Base-by-base conservation (phyloP, 2,113 vertebrate species). In the Dendropsophus ebraccatus region DNA sequence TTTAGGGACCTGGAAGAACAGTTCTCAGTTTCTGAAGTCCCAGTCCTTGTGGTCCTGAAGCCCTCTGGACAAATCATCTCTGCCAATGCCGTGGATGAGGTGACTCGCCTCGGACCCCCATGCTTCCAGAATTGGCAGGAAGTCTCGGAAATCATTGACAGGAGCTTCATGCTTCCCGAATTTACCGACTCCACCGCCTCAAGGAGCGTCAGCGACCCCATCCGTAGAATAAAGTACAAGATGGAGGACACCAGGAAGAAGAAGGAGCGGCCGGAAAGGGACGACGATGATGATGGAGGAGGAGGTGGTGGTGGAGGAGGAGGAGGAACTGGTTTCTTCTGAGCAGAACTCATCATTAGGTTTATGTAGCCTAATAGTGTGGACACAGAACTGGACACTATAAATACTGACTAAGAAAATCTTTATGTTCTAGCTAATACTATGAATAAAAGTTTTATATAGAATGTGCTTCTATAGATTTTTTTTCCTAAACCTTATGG, bases 51-150 rank as follows among this genome's bases (percentile, higher is more conserved):
- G 90, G 96, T 97, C n/a, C 92, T 98, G 86, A 95, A 94, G 54
- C 96, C 96, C 0, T 92, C 92, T n/a, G 95, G 96, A 62, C 96
- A 96, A 0, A 90, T 97, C 28, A 94, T 99, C 60, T 90, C 84
- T 0, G 81, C 45, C 0, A 94, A 97, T 0, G 97, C 96, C 0
- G 94, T 95, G 72, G 90, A 91, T 0, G 96, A 97, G 90, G 97
- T 98, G 86, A 87, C 56, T 50, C 60, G 84, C 6, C n/a, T 92
- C 3, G 97, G 96, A 0, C 87, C 93, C 0, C 87, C 92, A 74
- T 98, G 97, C 90, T 98, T 94, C 91, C 88, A 77, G 65, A 97
- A 95, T 93, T 98, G 97, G 97, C 95, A 94, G 88, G 97, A 97
- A 87, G 95, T 94, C 0, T 93, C 96, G 0, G 95, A 97, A 82